Conservation (phyloP, 1,140 invertebrate species). For the Drosophila sulfurigaster region DNA sequence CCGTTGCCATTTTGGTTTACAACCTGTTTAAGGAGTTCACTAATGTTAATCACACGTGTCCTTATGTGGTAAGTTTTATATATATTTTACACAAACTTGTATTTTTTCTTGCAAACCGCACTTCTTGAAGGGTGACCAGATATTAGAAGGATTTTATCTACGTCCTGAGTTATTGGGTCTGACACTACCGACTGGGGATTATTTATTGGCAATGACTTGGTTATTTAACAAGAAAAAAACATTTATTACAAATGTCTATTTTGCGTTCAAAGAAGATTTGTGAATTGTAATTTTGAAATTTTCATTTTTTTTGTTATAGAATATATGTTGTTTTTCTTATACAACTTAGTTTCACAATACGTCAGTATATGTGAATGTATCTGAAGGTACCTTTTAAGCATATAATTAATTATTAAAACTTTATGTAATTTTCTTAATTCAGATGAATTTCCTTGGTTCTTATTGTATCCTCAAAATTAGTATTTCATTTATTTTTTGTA, state of each 20-base stretch:
- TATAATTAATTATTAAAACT: no score
- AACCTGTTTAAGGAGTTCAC: conserved; percentile 15
- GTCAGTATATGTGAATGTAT: no score
- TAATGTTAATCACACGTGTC: conserved; percentile 32
- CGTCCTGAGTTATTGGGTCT: not conserved
- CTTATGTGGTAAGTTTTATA: conserved; percentile 20
- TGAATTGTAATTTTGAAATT: not conserved
- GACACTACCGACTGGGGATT: conserved; percentile 17
- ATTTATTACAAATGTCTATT: conserved; percentile 19
- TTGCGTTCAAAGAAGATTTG: conserved; percentile 17
- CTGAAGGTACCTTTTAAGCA: no score
- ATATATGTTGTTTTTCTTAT: no score
- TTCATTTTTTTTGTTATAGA: no score
- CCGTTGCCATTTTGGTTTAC: conserved; percentile 4
- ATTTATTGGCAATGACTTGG: conserved; percentile 15
- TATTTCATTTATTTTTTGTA: no score
- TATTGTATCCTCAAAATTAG: no score
- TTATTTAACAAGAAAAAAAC: not conserved
- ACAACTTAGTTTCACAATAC: no score
- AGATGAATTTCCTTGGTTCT: no score
- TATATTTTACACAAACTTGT: no score
- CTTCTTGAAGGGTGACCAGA: conserved; percentile 1
- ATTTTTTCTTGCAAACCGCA: no score
- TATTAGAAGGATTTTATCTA: conserved; percentile 21
- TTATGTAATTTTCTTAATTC: no score